phyloP scores from a whole-genome alignment of 2,888 invertebrate species.

The Ferrisia virgata region DNA sequence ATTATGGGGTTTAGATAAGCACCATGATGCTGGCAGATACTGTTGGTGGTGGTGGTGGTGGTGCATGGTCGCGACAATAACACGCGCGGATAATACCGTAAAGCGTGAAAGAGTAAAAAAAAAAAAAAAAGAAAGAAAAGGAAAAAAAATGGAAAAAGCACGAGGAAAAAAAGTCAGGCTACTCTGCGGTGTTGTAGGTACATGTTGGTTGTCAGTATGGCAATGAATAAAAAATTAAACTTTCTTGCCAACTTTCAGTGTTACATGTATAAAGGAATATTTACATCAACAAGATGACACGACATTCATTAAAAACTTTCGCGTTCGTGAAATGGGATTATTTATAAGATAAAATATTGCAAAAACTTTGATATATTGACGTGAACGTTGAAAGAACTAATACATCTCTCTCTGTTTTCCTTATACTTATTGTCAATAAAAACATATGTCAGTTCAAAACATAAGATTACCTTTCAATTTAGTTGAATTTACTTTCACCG shows the following conservation, averaged over 20 bases:
- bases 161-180: not conserved
- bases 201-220: not conserved
- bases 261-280: not conserved
- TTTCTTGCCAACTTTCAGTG: not conserved
- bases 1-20: not conserved
- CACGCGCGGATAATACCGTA: not conserved
- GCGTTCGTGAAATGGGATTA: not conserved
- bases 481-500: not conserved
- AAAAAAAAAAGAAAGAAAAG: not conserved
- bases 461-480: not conserved
- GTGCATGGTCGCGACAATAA: not conserved
- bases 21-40: no score
- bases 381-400: not conserved
- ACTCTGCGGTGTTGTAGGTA: not conserved
- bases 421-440: not conserved
- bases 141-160: no score
- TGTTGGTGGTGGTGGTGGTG: no score
- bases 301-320: constrained; percentile 23
- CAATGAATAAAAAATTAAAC: constrained; percentile 13
- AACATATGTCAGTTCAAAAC: not conserved
- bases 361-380: constrained; percentile 23
- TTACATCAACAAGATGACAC: constrained; percentile 1
- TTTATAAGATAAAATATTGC: not conserved
- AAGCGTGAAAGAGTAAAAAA: not conserved
- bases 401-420: not conserved